Conservation (phyloP, 2,797 vertebrate genomes). For the Simalia tracyae region DNA sequence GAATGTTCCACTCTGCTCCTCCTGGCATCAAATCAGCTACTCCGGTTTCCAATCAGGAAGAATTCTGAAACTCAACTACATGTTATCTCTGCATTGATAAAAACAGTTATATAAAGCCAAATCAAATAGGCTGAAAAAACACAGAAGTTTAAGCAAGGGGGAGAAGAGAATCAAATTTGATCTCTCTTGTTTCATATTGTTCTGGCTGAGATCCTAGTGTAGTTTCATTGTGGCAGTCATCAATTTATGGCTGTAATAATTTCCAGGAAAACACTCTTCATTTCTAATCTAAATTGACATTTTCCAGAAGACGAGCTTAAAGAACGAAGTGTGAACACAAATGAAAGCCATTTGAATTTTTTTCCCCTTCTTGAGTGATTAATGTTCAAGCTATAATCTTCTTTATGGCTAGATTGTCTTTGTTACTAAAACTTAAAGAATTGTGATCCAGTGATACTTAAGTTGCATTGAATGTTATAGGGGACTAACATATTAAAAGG, state of each 20-base stretch:
- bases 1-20: slow-evolving; percentile 37
- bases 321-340: slow-evolving; percentile 21
- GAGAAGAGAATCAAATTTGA: slow-evolving; percentile 32
- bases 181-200: slow-evolving; percentile 50
- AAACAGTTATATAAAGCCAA: slow-evolving; percentile 46
- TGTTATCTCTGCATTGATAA: slow-evolving; percentile 45
- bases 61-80: slow-evolving; percentile 41
- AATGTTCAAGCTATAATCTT: not conserved
- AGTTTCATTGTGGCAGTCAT: slow-evolving; percentile 45
- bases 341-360: slow-evolving; percentile 38
- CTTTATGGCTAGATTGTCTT: slow-evolving; percentile 32
- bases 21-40: slow-evolving; percentile 39
- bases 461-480: not conserved
- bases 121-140: slow-evolving; percentile 33
- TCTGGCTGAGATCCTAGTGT: slow-evolving; percentile 58
- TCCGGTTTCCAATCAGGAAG: slow-evolving; percentile 37
- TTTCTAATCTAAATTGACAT: slow-evolving; percentile 43
- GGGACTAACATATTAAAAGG: not conserved
- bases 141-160: slow-evolving; percentile 38
- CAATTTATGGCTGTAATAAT: slow-evolving; percentile 46
- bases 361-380: not conserved
- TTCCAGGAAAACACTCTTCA: slow-evolving; percentile 56
- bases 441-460: not conserved
- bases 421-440: not conserved
- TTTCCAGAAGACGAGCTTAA: slow-evolving; percentile 51